phyloP scores from a whole-genome alignment of 2,113 vertebrate genomes.

The Ranitomeya variabilis region DNA sequence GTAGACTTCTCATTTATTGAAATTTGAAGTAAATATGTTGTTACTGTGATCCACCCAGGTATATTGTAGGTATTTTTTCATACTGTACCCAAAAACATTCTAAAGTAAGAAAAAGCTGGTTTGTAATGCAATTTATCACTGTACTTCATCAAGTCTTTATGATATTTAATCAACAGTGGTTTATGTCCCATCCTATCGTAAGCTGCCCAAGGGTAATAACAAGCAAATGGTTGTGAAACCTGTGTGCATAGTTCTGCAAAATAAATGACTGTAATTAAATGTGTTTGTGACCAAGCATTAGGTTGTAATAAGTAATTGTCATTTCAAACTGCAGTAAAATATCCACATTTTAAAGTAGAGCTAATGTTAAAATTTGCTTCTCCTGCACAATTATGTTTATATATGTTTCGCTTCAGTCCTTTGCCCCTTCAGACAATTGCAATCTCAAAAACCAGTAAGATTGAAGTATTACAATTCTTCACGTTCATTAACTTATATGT shows the following conservation, averaged over 20 bases:
- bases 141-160: constrained; percentile 51
- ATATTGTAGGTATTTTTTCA: neutral
- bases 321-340: constrained; percentile 48
- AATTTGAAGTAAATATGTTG: no score
- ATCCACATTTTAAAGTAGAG: constrained; percentile 10
- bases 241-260: constrained; percentile 45
- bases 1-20: no score
- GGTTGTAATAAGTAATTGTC: constrained; percentile 38
- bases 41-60: neutral
- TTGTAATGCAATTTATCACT: constrained; percentile 5
- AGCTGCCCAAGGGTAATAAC: constrained; percentile 52
- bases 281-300: constrained; percentile 49
- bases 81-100: constrained; percentile 38
- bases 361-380: constrained; percentile 24
- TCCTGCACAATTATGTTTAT: constrained; percentile 22
- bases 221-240: constrained; percentile 48
- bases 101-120: constrained; percentile 30
- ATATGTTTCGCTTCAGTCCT: neutral
- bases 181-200: constrained; percentile 55
- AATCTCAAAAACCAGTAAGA: neutral
- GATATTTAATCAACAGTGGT: constrained; percentile 55
- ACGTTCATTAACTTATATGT: neutral
- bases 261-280: constrained; percentile 56
- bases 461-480: neutral
- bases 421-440: neutral